Evolutionary conservation across 2,113 vertebrate genomes (phyloP), one percentile per base, ranked within the genome.

Genomic region (Pardalotus punctatus): DNA sequence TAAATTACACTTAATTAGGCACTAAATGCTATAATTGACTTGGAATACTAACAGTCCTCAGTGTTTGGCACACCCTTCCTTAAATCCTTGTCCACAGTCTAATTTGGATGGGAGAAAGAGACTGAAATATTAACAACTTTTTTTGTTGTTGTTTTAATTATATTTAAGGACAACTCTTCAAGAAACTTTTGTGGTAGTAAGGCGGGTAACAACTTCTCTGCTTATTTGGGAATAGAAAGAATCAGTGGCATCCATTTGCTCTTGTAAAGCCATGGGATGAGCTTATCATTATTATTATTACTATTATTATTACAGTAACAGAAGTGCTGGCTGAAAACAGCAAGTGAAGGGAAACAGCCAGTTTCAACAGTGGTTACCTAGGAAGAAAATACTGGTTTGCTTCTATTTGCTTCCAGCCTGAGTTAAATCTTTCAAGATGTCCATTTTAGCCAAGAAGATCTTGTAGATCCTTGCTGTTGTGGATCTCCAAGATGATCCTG

Each of bases 271-370:
- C 57, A 54, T 71, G 74, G 53, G 60, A 96, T 87, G 79, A 97
- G 73, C 71, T 97, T 81, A 79, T 35, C 45, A 29, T 57, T 47
- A 62, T 84, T 29, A 62, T 73, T 81, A 89, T 54, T 95, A 82
- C 13, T 65, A 67, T 85, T 40, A 74, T 82, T 82, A 86, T 78
- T 95, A 70, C 29, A 94, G 64, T 74, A 57, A 77, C 73, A 45
- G 67, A 95, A 93, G 45, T 87, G 86, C 67, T 91, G 40, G 17
- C 45, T 95, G 47, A 87, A 54, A 87, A 70, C 64, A 96, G 77
- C 47, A 95, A 94, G 84, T n/a, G 36, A 93, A 94, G 71, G 57
- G 58, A 88, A 94, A 87, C 25, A 35, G 19, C 64, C 69, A 14
- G 45, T 77, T 91, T 93, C 36, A 80, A 50, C 22, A 62, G 12